Evolutionary conservation across 2,888 invertebrate species (phyloP), one percentile per base, ranked within the genome.

Genomic region (Gari tellinella): DNA sequence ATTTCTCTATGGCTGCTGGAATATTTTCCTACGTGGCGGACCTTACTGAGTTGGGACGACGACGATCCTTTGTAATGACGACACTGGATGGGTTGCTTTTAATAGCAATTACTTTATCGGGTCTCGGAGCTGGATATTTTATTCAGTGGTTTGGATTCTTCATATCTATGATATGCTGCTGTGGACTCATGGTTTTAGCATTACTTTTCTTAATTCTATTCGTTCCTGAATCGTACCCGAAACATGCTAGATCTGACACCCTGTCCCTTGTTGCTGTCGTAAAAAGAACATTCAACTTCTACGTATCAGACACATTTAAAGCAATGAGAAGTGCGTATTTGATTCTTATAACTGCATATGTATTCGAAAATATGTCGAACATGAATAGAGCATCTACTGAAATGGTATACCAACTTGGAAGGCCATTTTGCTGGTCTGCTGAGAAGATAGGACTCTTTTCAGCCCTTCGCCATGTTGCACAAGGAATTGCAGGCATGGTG

Each of bases 361-460:
- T 68, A 17, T 55, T 60, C 19, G 41, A 43, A 21, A 58, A 58
- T 26, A 21, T 55, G 12, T 37, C 26, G 14, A 57, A 23, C 38
- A 5, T 38, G 1, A 49, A 53, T 31, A 53, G 55, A 1, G 15
- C 38, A 26, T 21, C 46, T 53, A 67, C 57, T 37, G 68, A 56
- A 63, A 76, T 72, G 31, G 31, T 81, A 25, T 81, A 72, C 49
- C 66, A 66, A 43, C 51, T 81, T 12, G 78, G 75, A n/a, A 46
- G 57, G 52, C 81, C 81, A 21, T 73, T 81, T 40, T 81, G 81
- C 41, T 81, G 81, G 81, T 52, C 56, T 4, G 51, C 75, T 23
- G 70, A 67, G 40, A 63, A 63, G 52, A 64, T 81, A 14, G 81
- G 81, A 7, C 40, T 64, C 19, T 81, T 63, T 45, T 46, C 41